These are phyloP conservation scores for Dolichallabes microphthalmus DNA, from an alignment of 2,113 vertebrate species.

Conservation along the genomic window DNA sequence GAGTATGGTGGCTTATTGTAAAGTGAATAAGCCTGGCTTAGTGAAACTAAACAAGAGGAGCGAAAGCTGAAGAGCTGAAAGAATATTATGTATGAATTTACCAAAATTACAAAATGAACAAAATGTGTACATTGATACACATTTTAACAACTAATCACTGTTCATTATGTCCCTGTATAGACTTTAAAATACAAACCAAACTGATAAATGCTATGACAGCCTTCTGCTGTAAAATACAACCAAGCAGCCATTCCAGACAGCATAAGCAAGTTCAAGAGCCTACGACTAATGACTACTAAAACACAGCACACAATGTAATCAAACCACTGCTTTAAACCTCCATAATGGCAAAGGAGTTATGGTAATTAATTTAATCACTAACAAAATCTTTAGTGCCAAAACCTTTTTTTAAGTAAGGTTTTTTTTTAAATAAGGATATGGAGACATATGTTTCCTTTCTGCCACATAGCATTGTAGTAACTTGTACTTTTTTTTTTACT, in stretches of 20 bases:
- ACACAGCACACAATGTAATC: background rate
- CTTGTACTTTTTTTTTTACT: background rate
- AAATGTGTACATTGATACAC: background rate
- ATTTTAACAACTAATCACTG: background rate
- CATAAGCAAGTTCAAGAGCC: background rate
- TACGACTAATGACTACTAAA: background rate
- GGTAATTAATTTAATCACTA: background rate
- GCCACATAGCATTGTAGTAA: background rate
- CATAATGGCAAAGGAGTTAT: background rate
- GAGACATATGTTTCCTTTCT: background rate
- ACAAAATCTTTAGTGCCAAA: background rate
- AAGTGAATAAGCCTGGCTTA: background rate
- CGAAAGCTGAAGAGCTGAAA: background rate
- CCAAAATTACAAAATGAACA: background rate
- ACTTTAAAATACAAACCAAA: background rate
- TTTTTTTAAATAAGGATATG: background rate
- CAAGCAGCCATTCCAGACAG: background rate
- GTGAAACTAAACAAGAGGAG: conserved; percentile 2
- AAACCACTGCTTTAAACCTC: background rate
- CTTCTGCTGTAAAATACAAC: background rate
- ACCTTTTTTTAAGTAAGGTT: background rate
- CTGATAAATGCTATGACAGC: background rate
- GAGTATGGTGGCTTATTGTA: background rate
- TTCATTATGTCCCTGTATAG: background rate
- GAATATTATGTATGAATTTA: background rate